Evolutionary conservation across 2,888 invertebrate genomes (phyloP).

Genomic region (Poecilobothrus nobilitatus): DNA sequence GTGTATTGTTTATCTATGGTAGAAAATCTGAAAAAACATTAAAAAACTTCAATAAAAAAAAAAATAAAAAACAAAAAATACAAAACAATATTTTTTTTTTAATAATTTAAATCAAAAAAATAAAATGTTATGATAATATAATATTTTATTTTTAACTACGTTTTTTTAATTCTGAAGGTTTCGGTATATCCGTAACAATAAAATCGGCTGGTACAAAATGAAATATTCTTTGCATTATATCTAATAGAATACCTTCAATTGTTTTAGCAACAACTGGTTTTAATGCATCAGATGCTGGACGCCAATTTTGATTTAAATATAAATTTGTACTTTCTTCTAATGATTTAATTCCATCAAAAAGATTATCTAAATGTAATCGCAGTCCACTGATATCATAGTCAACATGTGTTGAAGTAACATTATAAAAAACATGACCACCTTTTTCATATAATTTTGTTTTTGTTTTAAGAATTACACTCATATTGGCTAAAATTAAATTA

Average conservation of each 20-base stretch:
- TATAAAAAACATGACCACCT: slow-evolving; percentile 56
- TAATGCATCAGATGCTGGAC: slow-evolving; percentile 56
- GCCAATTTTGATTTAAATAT: slow-evolving; percentile 62
- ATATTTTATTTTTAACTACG: background rate
- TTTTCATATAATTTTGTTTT: slow-evolving; percentile 54
- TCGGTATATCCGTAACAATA: slow-evolving; percentile 54
- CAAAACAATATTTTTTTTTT: no score
- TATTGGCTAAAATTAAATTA: slow-evolving; percentile 47
- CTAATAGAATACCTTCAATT: slow-evolving; percentile 56
- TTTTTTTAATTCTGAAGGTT: slow-evolving; percentile 2
- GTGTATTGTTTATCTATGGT: no score
- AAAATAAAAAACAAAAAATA: no score
- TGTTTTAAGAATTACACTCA: slow-evolving; percentile 55
- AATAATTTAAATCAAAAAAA: no score
- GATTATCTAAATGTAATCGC: slow-evolving; percentile 54
- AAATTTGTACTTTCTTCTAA: slow-evolving; percentile 59
- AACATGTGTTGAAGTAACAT: slow-evolving; percentile 55
- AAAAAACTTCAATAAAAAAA: no score
- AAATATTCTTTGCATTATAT: slow-evolving; percentile 55
- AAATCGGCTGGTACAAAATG: slow-evolving; percentile 59
- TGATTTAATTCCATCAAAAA: slow-evolving; percentile 44
- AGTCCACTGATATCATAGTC: slow-evolving; percentile 56
- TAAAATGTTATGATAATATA: no score
- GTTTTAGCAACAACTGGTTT: slow-evolving; percentile 57
- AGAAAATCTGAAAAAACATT: no score